These are phyloP conservation scores for Endomychus coccineus DNA, from an alignment of 2,888 invertebrate species.

Conservation along the genomic window DNA sequence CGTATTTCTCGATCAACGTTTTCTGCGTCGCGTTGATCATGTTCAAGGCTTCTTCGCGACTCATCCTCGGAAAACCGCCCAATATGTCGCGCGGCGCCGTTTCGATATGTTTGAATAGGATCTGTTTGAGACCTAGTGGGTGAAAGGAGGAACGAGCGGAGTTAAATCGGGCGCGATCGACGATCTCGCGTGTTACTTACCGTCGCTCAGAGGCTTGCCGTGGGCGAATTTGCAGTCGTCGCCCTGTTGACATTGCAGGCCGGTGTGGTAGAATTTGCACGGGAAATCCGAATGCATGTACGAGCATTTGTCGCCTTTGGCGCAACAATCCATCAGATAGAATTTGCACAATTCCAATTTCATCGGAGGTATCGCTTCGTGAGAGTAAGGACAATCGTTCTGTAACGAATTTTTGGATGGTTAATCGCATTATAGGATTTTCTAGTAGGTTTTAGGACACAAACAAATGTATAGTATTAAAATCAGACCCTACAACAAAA, in stretches of 20 bases:
- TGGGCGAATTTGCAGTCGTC: slow-evolving; percentile 91
- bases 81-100: slow-evolving; percentile 86
- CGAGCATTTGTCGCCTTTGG: slow-evolving; percentile 89
- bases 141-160: slow-evolving; percentile 6
- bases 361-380: slow-evolving; percentile 71
- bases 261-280: slow-evolving; percentile 94
- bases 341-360: slow-evolving; percentile 95
- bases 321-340: slow-evolving; percentile 91
- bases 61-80: slow-evolving; percentile 80
- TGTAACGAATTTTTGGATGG: slow-evolving; percentile 42
- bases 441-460: slow-evolving; percentile 9
- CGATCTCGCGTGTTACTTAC: too few relatives aligned
- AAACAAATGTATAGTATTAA: too few relatives aligned
- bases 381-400: slow-evolving; percentile 81
- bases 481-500: too few relatives aligned
- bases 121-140: slow-evolving; percentile 36
- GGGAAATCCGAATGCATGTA: slow-evolving; percentile 97
- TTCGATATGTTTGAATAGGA: slow-evolving; percentile 67
- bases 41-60: slow-evolving; percentile 63
- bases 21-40: slow-evolving; percentile 48
- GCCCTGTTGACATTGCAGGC: slow-evolving; percentile 69
- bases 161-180: too few relatives aligned
- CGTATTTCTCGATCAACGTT: slow-evolving; percentile 43
- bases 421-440: too few relatives aligned
- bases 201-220: slow-evolving; percentile 75